These are phyloP conservation scores for Takifugu bimaculatus DNA, from an alignment of 2,113 vertebrate genomes.

Conservation along the genomic window DNA sequence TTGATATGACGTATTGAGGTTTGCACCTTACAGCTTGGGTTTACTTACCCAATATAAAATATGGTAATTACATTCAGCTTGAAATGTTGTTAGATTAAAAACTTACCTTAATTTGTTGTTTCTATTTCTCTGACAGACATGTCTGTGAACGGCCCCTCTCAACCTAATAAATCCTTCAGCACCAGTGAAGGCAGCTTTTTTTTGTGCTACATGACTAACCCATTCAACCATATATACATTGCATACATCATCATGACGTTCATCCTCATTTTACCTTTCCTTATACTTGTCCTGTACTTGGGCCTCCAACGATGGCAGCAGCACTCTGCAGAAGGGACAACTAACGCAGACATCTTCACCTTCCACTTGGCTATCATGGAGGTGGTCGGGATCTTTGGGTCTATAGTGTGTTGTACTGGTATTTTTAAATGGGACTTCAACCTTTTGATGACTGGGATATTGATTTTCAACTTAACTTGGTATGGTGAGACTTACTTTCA, in stretches of 20 bases:
- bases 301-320: constrained; percentile 1
- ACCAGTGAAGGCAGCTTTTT: background rate
- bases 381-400: background rate
- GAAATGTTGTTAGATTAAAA: background rate
- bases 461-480: background rate
- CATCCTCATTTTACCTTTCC: constrained; percentile 12
- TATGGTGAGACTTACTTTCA: background rate
- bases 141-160: background rate
- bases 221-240: too few species aligned
- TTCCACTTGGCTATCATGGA: background rate
- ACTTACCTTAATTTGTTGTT: background rate
- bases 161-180: background rate
- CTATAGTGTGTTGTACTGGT: rapidly evolving
- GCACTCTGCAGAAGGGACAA: background rate
- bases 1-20: too few species aligned
- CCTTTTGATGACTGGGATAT: background rate
- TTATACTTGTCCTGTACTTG: constrained; percentile 1
- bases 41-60: background rate
- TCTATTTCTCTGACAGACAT: constrained; percentile 2
- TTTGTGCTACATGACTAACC: too few species aligned
- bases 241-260: background rate
- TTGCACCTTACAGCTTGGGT: too few species aligned
- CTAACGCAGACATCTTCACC: background rate
- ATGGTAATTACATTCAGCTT: background rate
- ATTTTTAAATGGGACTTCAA: background rate